Percentiles rank a stretch among this genome's conserved stretches.
Conservation (phyloP, 2,113 vertebrate species). For the human (Homo sapiens) region DNA sequence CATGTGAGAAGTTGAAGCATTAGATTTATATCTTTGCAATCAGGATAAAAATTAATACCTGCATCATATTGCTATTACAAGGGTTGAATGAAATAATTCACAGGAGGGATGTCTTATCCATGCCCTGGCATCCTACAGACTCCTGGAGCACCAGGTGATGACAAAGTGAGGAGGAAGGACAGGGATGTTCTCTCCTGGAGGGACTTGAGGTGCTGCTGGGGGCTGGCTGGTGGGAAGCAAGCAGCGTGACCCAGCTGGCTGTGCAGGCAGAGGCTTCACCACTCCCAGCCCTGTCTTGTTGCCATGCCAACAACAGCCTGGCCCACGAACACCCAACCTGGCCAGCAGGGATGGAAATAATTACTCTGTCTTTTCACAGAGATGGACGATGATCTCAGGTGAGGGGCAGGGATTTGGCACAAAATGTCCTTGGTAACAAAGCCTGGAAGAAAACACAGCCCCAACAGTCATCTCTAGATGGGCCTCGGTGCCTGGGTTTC, state of each 20-base stretch:
- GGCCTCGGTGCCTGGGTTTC: fast-evolving
- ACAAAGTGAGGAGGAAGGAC: fast-evolving
- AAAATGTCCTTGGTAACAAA: slow-evolving; percentile 31
- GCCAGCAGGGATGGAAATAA: neutral
- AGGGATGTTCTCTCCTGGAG: fast-evolving
- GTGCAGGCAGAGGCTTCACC: neutral
- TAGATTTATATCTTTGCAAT: neutral
- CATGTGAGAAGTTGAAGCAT: fast-evolving
- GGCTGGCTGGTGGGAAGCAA: fast-evolving
- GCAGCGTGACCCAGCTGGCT: neutral
- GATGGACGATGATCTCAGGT: slow-evolving; percentile 30
- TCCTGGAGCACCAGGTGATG: fast-evolving
- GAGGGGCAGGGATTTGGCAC: slow-evolving; percentile 34
- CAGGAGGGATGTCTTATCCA: fast-evolving
- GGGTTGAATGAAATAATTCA: neutral
- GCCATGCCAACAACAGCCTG: neutral
- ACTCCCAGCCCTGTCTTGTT: neutral
- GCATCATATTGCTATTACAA: fast-evolving
- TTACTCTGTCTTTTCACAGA: neutral
- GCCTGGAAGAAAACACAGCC: neutral
- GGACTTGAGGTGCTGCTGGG: fast-evolving
- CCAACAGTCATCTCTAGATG: neutral
- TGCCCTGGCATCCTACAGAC: neutral
- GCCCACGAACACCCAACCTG: neutral
- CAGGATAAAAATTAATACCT: neutral